A percentile compares a stretch with the other conserved stretches of the same genome.
phyloP scores from a whole-genome alignment of 2,888 invertebrate species.

The Limnephilus lunatus region DNA sequence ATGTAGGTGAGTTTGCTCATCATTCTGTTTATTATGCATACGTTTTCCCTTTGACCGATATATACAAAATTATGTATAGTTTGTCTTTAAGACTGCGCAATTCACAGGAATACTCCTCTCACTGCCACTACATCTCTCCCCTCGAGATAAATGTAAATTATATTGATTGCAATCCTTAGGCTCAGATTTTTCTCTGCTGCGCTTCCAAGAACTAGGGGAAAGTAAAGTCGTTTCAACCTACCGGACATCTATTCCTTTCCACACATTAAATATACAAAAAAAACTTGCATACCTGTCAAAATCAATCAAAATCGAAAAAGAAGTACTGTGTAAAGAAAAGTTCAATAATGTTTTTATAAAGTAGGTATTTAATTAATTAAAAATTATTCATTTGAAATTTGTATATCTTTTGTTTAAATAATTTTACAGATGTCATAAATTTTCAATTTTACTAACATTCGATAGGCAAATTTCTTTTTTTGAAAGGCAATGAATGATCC shows the following conservation, averaged over 20 bases:
- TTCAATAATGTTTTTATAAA: too few relatives aligned
- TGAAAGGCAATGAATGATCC: too few relatives aligned
- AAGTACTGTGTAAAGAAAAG: too few relatives aligned
- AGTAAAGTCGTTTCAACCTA: not conserved
- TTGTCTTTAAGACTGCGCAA: not conserved
- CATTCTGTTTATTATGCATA: not conserved
- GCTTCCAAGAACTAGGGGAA: not conserved
- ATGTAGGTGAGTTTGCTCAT: not conserved
- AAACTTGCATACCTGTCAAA: too few relatives aligned
- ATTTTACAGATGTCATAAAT: too few relatives aligned
- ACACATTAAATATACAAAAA: not conserved
- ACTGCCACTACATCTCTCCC: not conserved
- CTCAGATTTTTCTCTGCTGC: not conserved
- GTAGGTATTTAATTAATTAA: too few relatives aligned
- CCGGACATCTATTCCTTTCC: not conserved
- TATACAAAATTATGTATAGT: not conserved
- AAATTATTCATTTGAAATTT: too few relatives aligned
- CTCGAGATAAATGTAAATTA: not conserved
- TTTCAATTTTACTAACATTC: too few relatives aligned
- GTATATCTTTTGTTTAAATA: too few relatives aligned
- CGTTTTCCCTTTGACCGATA: not conserved
- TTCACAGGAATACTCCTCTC: not conserved
- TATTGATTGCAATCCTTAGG: not conserved
- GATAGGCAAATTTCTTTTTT: too few relatives aligned
- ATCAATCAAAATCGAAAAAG: too few relatives aligned